phyloP scores from a whole-genome alignment of 2,113 vertebrate species.

The Sebastes fasciatus region DNA sequence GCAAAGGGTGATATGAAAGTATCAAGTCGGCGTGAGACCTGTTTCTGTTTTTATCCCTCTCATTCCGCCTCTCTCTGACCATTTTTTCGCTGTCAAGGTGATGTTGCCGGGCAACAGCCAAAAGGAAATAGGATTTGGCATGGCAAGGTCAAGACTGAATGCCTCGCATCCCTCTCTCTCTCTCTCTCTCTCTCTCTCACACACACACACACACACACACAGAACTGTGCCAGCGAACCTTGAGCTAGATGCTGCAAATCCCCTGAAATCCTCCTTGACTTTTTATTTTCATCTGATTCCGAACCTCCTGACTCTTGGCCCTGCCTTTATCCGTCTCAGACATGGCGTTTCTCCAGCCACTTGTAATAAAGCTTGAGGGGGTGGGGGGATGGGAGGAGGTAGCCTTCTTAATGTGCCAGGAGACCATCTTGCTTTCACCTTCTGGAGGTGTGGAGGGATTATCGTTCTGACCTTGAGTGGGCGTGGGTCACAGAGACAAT shows the following conservation, averaged over 20 bases:
- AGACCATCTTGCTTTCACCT: conserved; percentile 2
- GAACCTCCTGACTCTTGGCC: conserved; percentile 41
- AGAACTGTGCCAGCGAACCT: conserved; percentile 22
- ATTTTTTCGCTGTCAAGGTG: conserved; percentile 60
- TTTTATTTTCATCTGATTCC: conserved; percentile 63
- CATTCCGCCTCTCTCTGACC: conserved; percentile 20
- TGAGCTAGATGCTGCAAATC: conserved; percentile 64
- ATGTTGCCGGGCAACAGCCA: conserved; percentile 77
- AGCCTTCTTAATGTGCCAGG: conserved; percentile 5
- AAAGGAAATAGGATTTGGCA: conserved; percentile 64
- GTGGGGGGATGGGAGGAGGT: neutral
- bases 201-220: conserved; percentile 32
- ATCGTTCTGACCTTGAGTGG: conserved; percentile 31
- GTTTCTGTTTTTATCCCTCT: conserved; percentile 46
- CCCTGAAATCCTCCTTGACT: conserved; percentile 67
- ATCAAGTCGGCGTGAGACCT: conserved; percentile 24
- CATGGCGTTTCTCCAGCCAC: conserved; percentile 30
- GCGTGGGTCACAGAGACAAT: conserved; percentile 5
- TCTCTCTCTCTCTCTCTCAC: conserved; percentile 10
- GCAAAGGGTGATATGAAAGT: conserved; percentile 25
- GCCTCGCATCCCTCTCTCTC: conserved; percentile 33
- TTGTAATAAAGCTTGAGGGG: conserved; percentile 22
- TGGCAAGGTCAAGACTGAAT: conserved; percentile 68
- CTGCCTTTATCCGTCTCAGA: conserved; percentile 35
- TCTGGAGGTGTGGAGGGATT: conserved; percentile 15